Evolutionary conservation across 1,140 invertebrate species (phyloP).

Genomic region (Chrysomallon squamiferum): DNA sequence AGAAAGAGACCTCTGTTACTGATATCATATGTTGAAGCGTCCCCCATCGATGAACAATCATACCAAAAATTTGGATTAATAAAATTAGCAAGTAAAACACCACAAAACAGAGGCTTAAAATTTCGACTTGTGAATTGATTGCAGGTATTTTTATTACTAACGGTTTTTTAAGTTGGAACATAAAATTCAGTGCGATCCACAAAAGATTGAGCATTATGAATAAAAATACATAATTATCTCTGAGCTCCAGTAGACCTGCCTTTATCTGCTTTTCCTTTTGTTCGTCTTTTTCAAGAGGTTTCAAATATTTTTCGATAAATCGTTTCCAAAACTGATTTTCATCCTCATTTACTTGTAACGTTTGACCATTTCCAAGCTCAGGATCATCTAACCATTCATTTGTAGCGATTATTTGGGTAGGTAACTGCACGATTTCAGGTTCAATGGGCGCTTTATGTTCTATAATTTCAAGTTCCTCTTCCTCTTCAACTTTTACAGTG

Average conservation of each 20-base stretch:
- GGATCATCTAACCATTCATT: neutral
- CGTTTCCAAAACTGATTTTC: slow-evolving; percentile 35
- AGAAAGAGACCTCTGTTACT: slow-evolving; percentile 75
- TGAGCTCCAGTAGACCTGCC: slow-evolving; percentile 33
- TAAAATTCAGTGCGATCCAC: slow-evolving; percentile 60
- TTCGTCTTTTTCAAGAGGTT: slow-evolving; percentile 39
- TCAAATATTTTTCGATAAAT: slow-evolving; percentile 43
- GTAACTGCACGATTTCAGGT: neutral
- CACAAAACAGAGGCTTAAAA: slow-evolving; percentile 47
- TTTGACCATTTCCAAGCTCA: slow-evolving; percentile 23
- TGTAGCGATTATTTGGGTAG: too few species aligned
- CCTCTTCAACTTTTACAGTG: neutral
- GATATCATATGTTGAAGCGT: slow-evolving; percentile 97
- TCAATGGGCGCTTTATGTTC: too few species aligned
- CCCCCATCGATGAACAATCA: slow-evolving; percentile 76
- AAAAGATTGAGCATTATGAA: slow-evolving; percentile 55
- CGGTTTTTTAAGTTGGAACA: slow-evolving; percentile 49
- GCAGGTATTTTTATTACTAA: slow-evolving; percentile 14
- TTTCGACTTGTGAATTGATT: slow-evolving; percentile 15
- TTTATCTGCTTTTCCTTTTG: slow-evolving; percentile 56
- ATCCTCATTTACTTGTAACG: slow-evolving; percentile 18
- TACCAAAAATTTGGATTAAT: slow-evolving; percentile 63
- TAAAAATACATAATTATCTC: slow-evolving; percentile 46
- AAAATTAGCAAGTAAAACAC: slow-evolving; percentile 63
- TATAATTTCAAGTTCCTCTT: neutral